A percentile compares a stretch with the other conserved stretches of the same genome.
phyloP scores from a whole-genome alignment of 2,113 vertebrate genomes.

The Columbina picui region DNA sequence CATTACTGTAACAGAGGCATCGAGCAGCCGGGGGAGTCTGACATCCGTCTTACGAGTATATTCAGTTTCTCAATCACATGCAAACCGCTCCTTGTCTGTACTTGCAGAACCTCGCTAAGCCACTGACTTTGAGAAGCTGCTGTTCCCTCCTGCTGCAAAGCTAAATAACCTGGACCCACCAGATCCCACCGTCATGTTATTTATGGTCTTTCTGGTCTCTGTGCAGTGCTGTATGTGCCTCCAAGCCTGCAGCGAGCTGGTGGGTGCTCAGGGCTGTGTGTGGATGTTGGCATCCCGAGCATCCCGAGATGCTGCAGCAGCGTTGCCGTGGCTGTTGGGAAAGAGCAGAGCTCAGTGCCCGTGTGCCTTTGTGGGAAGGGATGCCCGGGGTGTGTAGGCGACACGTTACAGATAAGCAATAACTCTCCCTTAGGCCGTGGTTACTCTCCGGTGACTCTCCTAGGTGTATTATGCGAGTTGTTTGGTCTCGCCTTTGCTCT shows the following conservation, averaged over 20 bases:
- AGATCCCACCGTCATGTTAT: not conserved
- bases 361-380: accelerated
- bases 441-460: not conserved
- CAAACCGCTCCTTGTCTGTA: slow-evolving; percentile 34
- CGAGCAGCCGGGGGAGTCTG: slow-evolving; percentile 28
- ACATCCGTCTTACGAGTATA: slow-evolving; percentile 43
- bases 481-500: not conserved
- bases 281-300: no score
- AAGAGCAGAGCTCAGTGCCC: not conserved
- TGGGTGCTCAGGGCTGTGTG: not conserved
- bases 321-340: not conserved
- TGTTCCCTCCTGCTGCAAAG: not conserved
- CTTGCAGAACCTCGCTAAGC: slow-evolving; percentile 49
- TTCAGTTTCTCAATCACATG: slow-evolving; percentile 56
- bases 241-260: accelerated
- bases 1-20: slow-evolving; percentile 25
- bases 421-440: not conserved
- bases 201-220: not conserved
- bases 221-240: not conserved
- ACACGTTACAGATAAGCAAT: accelerated
- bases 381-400: accelerated
- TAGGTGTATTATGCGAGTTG: accelerated
- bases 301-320: not conserved
- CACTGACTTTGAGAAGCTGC: not conserved
- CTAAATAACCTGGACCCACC: not conserved